Evolutionary conservation across 2,113 vertebrate genomes (phyloP), one percentile per base, ranked within the genome.

Genomic region (Grammomys surdaster): DNA sequence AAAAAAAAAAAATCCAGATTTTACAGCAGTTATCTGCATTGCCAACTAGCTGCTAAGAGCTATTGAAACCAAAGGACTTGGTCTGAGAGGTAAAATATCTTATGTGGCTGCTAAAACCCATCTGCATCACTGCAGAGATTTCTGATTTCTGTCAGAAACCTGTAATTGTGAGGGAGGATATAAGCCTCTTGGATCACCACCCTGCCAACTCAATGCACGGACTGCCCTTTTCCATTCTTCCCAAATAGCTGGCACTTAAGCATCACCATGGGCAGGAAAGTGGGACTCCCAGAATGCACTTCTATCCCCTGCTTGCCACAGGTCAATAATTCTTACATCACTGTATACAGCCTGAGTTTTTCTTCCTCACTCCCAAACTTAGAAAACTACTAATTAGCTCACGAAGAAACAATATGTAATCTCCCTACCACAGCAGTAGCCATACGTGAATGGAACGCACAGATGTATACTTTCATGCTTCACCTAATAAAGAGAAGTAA

Each of bases 41-140:
- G 82, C 75, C 93, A 90, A 90, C 81, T 80, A 92, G 36, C 77
- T 54, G 22, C 56, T 51, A 22, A 72, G n/a, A 65, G 90, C 78
- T 78, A 82, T 0, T 67, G 88, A 95, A 89, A 89, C 54, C 22
- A 28, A 65, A 28, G 10, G 54, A 63, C 77, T 89, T 54, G 60
- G 86, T 92, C 81, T 93, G 85, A 97, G 80, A 82, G 33, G 51
- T 36, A 81, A 96, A 96, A 70, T 73, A 93, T 4, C 43, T 93
- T 54, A 4, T 28, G 16, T 28, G 85, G 67, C 63, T 65, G 95
- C 82, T 63, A 75, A 90, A 95, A 95, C 77, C 87, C 24, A 91
- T 88, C 93, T 88, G 56, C 73, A 67, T 94, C 90, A 95, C 31
- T 81, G 72, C 56, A 92, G 85, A 58, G 10, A 67, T 95, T 97